Base-by-base conservation (phyloP, 2,797 vertebrate genomes). In the Pagetopsis macropterus region DNA sequence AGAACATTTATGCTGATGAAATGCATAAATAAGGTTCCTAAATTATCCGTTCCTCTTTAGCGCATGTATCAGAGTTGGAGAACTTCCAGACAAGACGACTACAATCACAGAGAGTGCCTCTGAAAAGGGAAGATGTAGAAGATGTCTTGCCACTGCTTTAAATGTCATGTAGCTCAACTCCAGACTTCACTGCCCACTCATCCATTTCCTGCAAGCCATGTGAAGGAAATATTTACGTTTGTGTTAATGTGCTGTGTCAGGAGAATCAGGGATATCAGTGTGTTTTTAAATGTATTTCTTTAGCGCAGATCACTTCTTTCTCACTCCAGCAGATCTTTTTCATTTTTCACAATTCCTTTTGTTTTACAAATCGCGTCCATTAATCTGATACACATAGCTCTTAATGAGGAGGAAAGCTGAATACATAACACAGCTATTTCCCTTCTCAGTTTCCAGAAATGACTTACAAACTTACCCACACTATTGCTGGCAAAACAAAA, bases 1-100 rank as follows among this genome's bases (percentile, higher is more conserved):
- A 94, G 93, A 93, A 95, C 94, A 94, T 94, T 94, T 94, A 94
- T 94, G 93, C 94, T 95, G 94, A 94, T 95, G 93, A 95, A 94
- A 94, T 94, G 93, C 92, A 94, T 93, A 94, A 94, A 94, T 94
- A 94, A 94, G 94, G 92, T 94, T 94, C 92, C 89, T 94, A 91
- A 94, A 93, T 94, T 90, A 93, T 94, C 90, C 85, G 79, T 76
- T 89, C 87, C 91, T 91, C 89, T 94, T 91, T 90, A 87, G 88
- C 81, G 89, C 87, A 76, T 86, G 89, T 86, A 91, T 89, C 78
- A 76, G 87, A 93, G 90, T 90, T 95, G 94, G 93, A 94, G 91
- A 94, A 93, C 85, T 92, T 95, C 94, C 93, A 94, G 92, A 90
- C 81, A 80, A 92, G 92, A 94, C 91, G 90, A 92, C 90, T 81